phyloP scores from a whole-genome alignment of 1,140 invertebrate species.

The Drosophila santomea region DNA sequence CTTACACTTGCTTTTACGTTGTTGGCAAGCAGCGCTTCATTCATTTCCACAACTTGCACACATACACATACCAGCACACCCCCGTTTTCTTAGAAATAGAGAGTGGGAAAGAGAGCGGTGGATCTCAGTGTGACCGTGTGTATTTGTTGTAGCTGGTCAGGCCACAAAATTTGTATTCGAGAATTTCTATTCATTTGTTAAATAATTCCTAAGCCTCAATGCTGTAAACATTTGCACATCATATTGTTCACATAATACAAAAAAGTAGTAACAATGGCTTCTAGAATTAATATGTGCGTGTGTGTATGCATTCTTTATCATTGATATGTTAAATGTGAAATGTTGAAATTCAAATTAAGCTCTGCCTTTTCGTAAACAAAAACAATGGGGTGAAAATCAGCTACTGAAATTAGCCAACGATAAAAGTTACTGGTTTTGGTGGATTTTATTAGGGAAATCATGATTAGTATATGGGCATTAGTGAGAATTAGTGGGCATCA shows the following conservation, averaged over 20 bases:
- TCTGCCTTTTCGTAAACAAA: slow-evolving; percentile 29
- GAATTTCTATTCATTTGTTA: slow-evolving; percentile 38
- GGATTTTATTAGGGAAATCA: slow-evolving; percentile 20
- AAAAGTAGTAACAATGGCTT: slow-evolving; percentile 35
- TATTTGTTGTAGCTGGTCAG: slow-evolving; percentile 73
- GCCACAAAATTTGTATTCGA: slow-evolving; percentile 43
- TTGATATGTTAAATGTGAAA: slow-evolving; percentile 55
- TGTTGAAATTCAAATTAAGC: slow-evolving; percentile 49
- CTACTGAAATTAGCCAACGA: slow-evolving; percentile 50
- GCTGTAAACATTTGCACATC: slow-evolving; percentile 65
- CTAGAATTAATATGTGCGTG: slow-evolving; percentile 14
- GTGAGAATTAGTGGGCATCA: slow-evolving; percentile 16
- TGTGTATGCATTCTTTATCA: slow-evolving; percentile 38
- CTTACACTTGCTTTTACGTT: slow-evolving; percentile 54
- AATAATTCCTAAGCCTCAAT: slow-evolving; percentile 60
- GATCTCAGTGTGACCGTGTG: slow-evolving; percentile 68
- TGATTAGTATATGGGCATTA: slow-evolving; percentile 20
- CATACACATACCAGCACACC: slow-evolving; percentile 37
- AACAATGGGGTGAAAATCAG: slow-evolving; percentile 34
- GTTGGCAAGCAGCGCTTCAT: slow-evolving; percentile 57
- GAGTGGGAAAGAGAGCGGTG: slow-evolving; percentile 14
- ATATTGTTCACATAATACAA: slow-evolving; percentile 54
- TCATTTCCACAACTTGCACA: slow-evolving; percentile 43
- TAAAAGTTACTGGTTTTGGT: slow-evolving; percentile 19
- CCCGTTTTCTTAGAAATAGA: slow-evolving; percentile 17